Base-by-base conservation (phyloP, 2,797 vertebrate genomes). In the Gadopsis marmoratus region DNA sequence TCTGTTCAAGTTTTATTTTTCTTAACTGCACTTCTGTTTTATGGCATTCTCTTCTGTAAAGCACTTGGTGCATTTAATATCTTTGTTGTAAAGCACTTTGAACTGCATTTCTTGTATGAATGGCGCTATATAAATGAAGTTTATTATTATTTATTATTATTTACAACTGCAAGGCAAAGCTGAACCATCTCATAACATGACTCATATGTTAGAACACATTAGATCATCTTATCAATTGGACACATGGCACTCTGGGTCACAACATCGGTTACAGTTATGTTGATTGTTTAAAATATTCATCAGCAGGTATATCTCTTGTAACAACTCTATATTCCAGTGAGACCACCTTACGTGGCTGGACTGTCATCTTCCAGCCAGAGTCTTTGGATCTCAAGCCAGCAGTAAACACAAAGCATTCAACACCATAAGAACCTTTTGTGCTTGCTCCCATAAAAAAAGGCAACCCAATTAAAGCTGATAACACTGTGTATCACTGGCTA, bases 401-500 rank as follows among this genome's bases (percentile, higher is more conserved):
- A 55, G 31, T 78, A 54, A 63, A 62, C 23, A 16, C 12, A 43
- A 81, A 62, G 2, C 48, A 61, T 48, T 73, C 35, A 62, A 37
- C 60, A 41, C 37, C 12, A 12, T 13, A 26, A 31, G 51, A 56
- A 51, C 31, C 13, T 74, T 45, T 13, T n/a, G 45, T 50, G 51
- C 62, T 16, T 9, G 0, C 33, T 26, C 47, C 16, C 61, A 72
- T 37, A 65, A 70, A 75, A 74, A 70, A 78, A 64, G 39, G n/a
- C 10, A 29, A n/a, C 14, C 17, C 60, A 72, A 81, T 86, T 70
- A 86, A 54, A 85, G 59, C 86, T 77, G 48, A 82, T 84, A 85
- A 88, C 47, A 43, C 71, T 21, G 56, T 39, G 65, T 43, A 85
- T 88, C 67, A 84, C 10, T 39, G 74, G 77, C 41, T 88, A 82